Conservation (phyloP, 2,797 vertebrate genomes). For the Malacoctenus gilli region DNA sequence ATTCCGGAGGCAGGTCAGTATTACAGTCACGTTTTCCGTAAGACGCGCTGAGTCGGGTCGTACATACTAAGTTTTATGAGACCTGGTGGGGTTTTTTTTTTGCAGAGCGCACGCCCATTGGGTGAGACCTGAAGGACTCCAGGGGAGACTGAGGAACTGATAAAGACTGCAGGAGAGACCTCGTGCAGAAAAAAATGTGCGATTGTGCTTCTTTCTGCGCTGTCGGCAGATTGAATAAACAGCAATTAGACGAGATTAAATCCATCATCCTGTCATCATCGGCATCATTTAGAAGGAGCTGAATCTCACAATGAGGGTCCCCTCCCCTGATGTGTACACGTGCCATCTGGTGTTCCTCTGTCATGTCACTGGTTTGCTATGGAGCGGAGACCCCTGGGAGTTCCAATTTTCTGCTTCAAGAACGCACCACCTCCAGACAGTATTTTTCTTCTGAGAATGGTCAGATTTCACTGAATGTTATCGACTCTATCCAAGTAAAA, state of each 20-base stretch:
- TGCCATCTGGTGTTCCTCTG: constrained; percentile 57
- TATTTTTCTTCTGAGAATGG: no score
- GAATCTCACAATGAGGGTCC: constrained; percentile 19
- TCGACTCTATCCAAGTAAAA: not conserved
- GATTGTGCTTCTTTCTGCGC: not conserved
- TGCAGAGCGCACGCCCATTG: not conserved
- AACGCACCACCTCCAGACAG: not conserved
- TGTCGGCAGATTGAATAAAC: not conserved
- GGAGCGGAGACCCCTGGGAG: constrained; percentile 13
- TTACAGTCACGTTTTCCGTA: constrained; percentile 13
- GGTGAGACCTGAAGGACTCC: constrained; percentile 3
- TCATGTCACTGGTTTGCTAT: constrained; percentile 31
- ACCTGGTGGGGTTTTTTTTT: constrained; percentile 1
- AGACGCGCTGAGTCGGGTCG: constrained; percentile 12
- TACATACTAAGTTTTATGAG: constrained; percentile 35
- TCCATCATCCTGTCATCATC: constrained; percentile 16
- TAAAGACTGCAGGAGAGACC: not conserved
- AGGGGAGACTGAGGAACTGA: not conserved
- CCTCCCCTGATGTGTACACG: constrained; percentile 36
- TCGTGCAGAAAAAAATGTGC: not conserved
- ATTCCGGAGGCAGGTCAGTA: constrained; percentile 25
- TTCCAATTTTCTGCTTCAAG: constrained; percentile 27
- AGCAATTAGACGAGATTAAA: not conserved
- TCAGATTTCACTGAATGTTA: no score
- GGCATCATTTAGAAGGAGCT: constrained; percentile 14